Base-by-base conservation (phyloP, 2,888 invertebrate genomes). In the Noctua janthe region DNA sequence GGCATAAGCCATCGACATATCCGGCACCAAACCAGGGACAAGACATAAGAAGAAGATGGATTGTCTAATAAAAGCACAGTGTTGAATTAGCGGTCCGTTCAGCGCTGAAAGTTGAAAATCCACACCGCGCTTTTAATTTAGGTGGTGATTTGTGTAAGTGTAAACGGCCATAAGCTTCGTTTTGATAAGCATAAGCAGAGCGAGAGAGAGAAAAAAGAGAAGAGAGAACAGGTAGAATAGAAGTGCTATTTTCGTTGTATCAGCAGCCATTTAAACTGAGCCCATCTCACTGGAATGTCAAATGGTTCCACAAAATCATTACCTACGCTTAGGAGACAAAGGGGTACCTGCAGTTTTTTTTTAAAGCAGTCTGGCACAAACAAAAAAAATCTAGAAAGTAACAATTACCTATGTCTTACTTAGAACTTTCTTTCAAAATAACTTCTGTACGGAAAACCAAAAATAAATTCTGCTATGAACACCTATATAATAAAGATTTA, bases 401-500 rank as follows among this genome's bases (percentile, higher is more conserved):
- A 43, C 6, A 29, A 39, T 13, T 8, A 20, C 29, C 29, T 20
- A 10, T 39, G n/a, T 13, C 47, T 35, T 35, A 47, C 1, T 47
- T 15, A 23, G n/a, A 39, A 13, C 43, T 49, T 39, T 56, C 39
- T 59, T 20, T 49, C n/a, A 39, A 78, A 76, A 23, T 29, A 49
- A 47, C 15, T 56, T 59, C 11, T 2, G 6, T 43, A 78, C 35
- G 39, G 23, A 82, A 78, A 39, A 35, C 15, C n/a, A 49, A 43
- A 78, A 71, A 59, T n/a, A 29, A 51, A 73, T 35, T 39, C 15
- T 13, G 23, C 8, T 51, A 39, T 13, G 49, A 11, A 3, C 23
- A 17, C 5, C 39, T 5, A 23, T n/a, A n/a, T 17, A 6, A 15
- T 20, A 39, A 15, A 59, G 29, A 83, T 80, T 74, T 83, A 80